Evolutionary conservation across 1,140 invertebrate species (phyloP), one percentile per base, ranked within the genome.

Genomic region (Sitodiplosis mosellana): DNA sequence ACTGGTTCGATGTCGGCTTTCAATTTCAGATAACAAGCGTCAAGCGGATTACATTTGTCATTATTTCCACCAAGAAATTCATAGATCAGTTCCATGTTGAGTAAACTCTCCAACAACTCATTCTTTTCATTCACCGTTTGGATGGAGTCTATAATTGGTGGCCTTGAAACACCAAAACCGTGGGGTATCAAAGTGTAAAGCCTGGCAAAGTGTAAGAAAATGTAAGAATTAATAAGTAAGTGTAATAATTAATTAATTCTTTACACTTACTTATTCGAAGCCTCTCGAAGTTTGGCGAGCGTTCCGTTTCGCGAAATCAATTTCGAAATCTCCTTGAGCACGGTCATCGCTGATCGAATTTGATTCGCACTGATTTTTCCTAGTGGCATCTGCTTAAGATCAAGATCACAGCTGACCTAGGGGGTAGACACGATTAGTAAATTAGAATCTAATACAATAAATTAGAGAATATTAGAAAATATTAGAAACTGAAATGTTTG

Each of bases 401-500:
- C 93, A 54, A 97, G 74, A 75, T 97, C 90, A 74, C 94, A 96
- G 62, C 97, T 91, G 53, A 87, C n/a, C n/a, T n/a, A n/a, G n/a
- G n/a, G n/a, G n/a, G n/a, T n/a, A n/a, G n/a, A n/a, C n/a, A n/a
- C n/a, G n/a, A n/a, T n/a, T n/a, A n/a, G n/a, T n/a, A n/a, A n/a
- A n/a, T n/a, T n/a, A n/a, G n/a, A n/a, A n/a, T n/a, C n/a, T n/a
- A n/a, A n/a, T n/a, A n/a, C n/a, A n/a, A n/a, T n/a, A n/a, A n/a
- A n/a, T n/a, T n/a, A n/a, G n/a, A n/a, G n/a, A n/a, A n/a, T n/a
- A n/a, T n/a, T n/a, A n/a, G n/a, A n/a, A n/a, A n/a, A n/a, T n/a
- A n/a, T n/a, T n/a, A n/a, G n/a, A n/a, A n/a, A n/a, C n/a, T n/a
- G n/a, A n/a, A n/a, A n/a, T n/a, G n/a, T n/a, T n/a, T n/a, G n/a